Percentiles rank a stretch among this genome's conserved stretches.
These are phyloP conservation scores for Sebastes trivittatus DNA, from an alignment of 2,797 vertebrate species.

Conservation along the genomic window DNA sequence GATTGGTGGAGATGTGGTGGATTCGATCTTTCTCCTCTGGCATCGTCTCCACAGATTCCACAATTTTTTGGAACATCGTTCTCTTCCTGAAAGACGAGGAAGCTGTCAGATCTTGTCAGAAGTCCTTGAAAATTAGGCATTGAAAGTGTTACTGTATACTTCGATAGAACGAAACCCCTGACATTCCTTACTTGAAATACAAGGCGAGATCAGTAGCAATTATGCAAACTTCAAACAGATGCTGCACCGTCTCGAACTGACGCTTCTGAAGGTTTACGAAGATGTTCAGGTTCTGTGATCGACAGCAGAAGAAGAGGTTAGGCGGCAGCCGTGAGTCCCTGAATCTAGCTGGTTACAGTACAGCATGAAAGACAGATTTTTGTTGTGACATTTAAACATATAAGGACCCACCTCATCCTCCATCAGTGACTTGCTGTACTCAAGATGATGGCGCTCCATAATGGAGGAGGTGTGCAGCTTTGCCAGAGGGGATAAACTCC, in stretches of 20 bases:
- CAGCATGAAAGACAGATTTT: neutral
- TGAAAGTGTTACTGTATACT: neutral
- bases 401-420: slow-evolving; percentile 85
- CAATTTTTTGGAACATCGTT: slow-evolving; percentile 96
- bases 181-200: slow-evolving; percentile 93
- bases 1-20: slow-evolving; percentile 86
- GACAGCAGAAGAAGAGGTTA: neutral
- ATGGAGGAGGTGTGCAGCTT: slow-evolving; percentile 92
- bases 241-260: slow-evolving; percentile 93
- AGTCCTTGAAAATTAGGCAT: neutral
- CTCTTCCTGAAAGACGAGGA: slow-evolving; percentile 86
- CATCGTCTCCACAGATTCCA: slow-evolving; percentile 87
- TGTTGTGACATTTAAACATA: neutral
- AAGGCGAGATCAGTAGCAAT: slow-evolving; percentile 95
- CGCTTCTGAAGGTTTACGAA: slow-evolving; percentile 94
- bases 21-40: slow-evolving; percentile 87
- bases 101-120: neutral
- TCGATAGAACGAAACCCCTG: neutral
- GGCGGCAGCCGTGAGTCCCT: neutral
- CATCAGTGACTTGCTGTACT: slow-evolving; percentile 93
- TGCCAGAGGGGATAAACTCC: slow-evolving; percentile 90
- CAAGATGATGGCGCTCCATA: slow-evolving; percentile 92
- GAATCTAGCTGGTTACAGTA: neutral
- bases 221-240: slow-evolving; percentile 95
- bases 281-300: slow-evolving; percentile 90